phyloP scores from a whole-genome alignment of 2,797 vertebrate species.

The Hoplostethus atlanticus region DNA sequence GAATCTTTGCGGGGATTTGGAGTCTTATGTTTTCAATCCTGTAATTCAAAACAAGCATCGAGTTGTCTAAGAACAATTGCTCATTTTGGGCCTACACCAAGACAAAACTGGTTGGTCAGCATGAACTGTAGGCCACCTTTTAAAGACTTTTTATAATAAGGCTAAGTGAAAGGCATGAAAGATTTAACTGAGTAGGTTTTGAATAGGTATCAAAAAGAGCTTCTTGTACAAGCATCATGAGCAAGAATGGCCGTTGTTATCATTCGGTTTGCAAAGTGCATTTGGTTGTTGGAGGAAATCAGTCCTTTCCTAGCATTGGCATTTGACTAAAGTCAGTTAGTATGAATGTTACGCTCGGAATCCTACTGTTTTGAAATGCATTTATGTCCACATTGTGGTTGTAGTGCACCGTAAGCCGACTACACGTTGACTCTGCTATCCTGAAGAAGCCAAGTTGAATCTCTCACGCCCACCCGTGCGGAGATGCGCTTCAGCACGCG shows the following conservation, averaged over 20 bases:
- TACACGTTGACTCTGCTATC: conserved; percentile 45
- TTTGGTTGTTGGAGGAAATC: conserved; percentile 9
- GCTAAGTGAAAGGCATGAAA: conserved; percentile 9
- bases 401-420: conserved; percentile 20
- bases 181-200: background rate
- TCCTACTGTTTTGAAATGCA: fast-evolving
- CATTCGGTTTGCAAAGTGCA: conserved; percentile 36
- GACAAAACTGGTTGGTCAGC: conserved; percentile 9
- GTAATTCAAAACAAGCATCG: conserved; percentile 66
- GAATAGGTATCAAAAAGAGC: conserved; percentile 10
- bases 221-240: conserved; percentile 12
- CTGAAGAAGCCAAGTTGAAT: conserved; percentile 63
- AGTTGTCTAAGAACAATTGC: conserved; percentile 67
- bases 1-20: conserved; percentile 9
- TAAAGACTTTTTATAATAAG: conserved; percentile 7
- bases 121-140: background rate
- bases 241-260: conserved; percentile 55
- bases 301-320: background rate
- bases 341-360: background rate
- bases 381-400: background rate
- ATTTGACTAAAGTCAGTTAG: conserved; percentile 21
- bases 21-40: conserved; percentile 39
- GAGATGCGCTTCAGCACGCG: conserved; percentile 74
- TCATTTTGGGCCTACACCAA: conserved; percentile 41
- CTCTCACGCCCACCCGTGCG: conserved; percentile 82